phyloP scores from a whole-genome alignment of 1,140 invertebrate genomes.

The Bradysia coprophila region DNA sequence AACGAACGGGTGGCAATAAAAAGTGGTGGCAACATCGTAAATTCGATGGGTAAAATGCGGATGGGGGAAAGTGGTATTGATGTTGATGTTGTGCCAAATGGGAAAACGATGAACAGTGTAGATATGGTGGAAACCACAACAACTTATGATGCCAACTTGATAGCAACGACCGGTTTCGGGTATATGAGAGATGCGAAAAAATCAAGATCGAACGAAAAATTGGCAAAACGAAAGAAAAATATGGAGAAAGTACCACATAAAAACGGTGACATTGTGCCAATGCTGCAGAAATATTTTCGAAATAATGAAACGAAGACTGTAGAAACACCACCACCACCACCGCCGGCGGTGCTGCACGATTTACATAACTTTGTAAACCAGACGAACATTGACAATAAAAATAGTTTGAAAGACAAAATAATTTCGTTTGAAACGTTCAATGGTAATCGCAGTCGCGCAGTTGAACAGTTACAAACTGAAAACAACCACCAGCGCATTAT shows the following conservation, averaged over 20 bases:
- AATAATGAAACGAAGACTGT: background rate
- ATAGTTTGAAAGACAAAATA: background rate
- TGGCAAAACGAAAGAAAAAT: background rate
- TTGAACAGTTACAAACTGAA: too few relatives aligned
- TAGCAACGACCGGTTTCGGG: too few relatives aligned
- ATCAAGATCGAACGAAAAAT: too few relatives aligned
- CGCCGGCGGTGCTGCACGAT: too few relatives aligned
- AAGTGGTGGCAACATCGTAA: too few relatives aligned
- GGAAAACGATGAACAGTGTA: background rate
- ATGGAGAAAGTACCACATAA: background rate
- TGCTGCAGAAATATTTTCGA: background rate
- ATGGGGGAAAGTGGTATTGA: too few relatives aligned
- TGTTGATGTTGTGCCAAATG: background rate
- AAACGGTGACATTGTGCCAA: background rate
- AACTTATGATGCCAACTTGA: background rate
- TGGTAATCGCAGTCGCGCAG: too few relatives aligned
- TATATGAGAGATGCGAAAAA: too few relatives aligned
- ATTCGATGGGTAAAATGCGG: too few relatives aligned
- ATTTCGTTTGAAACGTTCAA: too few relatives aligned
- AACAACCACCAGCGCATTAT: too few relatives aligned
- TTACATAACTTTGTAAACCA: background rate
- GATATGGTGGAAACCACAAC: background rate
- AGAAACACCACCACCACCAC: background rate
- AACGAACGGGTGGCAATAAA: too few relatives aligned
- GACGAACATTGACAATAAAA: background rate